These are phyloP conservation scores for Acleris literana DNA, from an alignment of 2,888 invertebrate genomes.

Conservation along the genomic window DNA sequence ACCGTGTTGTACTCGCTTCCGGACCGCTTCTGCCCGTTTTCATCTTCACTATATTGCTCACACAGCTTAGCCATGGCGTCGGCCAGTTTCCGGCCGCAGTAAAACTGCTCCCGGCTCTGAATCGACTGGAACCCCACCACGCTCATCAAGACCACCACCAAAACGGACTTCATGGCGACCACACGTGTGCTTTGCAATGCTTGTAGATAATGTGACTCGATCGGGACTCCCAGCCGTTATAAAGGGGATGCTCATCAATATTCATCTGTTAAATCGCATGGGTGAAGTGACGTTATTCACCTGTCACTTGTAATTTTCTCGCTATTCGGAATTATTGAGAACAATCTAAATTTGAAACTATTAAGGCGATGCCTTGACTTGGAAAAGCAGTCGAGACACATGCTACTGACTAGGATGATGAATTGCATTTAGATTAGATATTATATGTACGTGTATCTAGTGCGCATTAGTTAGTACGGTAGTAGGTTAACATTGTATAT, in stretches of 20 bases:
- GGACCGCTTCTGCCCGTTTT: constrained; percentile 2
- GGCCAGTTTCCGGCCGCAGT: constrained; percentile 15
- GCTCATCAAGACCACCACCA: constrained; percentile 4
- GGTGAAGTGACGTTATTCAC: background rate
- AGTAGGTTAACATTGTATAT: too few relatives aligned
- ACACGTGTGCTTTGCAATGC: background rate
- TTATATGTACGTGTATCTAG: too few relatives aligned
- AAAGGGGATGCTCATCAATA: constrained; percentile 22
- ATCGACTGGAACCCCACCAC: constrained; percentile 1
- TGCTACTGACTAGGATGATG: too few relatives aligned
- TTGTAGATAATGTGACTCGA: background rate
- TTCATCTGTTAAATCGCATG: constrained; percentile 1
- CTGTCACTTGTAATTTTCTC: constrained; percentile 18
- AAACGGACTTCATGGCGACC: constrained; percentile 9
- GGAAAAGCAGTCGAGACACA: background rate
- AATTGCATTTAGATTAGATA: too few relatives aligned
- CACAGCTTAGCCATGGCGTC: constrained; percentile 4
- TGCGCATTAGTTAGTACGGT: too few relatives aligned
- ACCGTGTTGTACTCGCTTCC: constrained; percentile 8
- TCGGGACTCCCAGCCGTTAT: constrained; percentile 1
- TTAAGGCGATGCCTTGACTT: constrained; percentile 5
- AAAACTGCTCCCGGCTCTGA: background rate
- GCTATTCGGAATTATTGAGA: background rate
- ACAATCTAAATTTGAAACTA: constrained; percentile 3
- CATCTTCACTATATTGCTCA: background rate